Base-by-base conservation (phyloP, 2,888 invertebrate genomes). In the Xylota sylvarum region DNA sequence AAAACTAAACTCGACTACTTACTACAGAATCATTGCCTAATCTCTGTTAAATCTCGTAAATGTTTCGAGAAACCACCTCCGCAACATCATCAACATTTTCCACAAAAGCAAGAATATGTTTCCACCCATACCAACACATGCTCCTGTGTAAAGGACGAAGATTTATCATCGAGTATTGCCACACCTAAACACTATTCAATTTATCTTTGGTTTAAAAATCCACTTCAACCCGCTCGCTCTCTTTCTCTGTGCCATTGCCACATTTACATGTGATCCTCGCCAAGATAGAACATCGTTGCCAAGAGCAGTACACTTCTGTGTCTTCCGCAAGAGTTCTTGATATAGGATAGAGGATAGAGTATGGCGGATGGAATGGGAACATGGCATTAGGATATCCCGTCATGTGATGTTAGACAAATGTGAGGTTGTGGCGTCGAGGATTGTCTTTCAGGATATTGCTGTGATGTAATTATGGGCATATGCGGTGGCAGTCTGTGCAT, bases 131-230 rank as follows among this genome's bases (percentile, higher is more conserved):
- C 52, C 2, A 17, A 10, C 30, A 60, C 46, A 23, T 17, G 10
- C 58, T 50, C 37, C 27, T 10, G 43, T 69, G 32, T 40, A 40
- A 50, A 58, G 64, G 77, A 82, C 65, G 40, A 82, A 50, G 78
- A 82, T 82, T 82, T 82, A 82, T 82, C 70, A 50, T 35, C 56
- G 52, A 77, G 70, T 50, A 77, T 69, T 76, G 81, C 81, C 76
- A 56, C 69, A 76, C 69, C 62, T 81, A 76, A 76, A 81, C 62
- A 62, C 81, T 69, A 55, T 76, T 81, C 81, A 70, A 81, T 81
- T 81, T 83, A 78, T 83, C 78, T 77, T 72, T 72, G 64, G 70
- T 77, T 78, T 78, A 27, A 77, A 56, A 76, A 76, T 64, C 55
- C n/a, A 40, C 60, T 52, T 40, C 30, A 52, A 9, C 12, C 14